Evolutionary conservation across 2,888 invertebrate species (phyloP), one percentile per base, ranked within the genome.

Genomic region (Galerucella calmariensis): DNA sequence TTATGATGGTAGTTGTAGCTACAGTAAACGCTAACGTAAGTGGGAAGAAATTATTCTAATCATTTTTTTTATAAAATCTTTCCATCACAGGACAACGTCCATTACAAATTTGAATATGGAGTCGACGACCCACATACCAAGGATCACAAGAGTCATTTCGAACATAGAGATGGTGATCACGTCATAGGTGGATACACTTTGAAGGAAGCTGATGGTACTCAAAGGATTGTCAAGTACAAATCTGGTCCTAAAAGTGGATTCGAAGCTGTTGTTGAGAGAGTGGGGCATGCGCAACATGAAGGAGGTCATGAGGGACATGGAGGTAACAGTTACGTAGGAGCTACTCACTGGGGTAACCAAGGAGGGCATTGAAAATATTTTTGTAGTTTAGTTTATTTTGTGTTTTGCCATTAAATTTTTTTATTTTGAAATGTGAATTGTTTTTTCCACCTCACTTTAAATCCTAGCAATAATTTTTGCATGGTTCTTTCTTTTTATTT

Each of bases 121-220:
- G 87, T 87, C 16, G 80, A 84, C 66, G 87, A 87, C 77, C 84
- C 85, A 8, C 86, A 87, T 69, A 87, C 87, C 24, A 83, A 85
- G 24, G 87, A 87, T 77, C 79, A 83, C 71, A 86, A 87, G 77
- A 81, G 82, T 20, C 87, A 87, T 73, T 81, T 83, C 68, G 87
- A 87, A 79, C 82, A 84, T 69, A 82, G 86, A 48, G 83, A 87
- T 72, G 87, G 87, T 5, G 83, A 87, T 72, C 79, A 84, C 27
- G 86, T 87, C 27, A 84, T 85, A 63, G 87, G 87, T 11, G 81
- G 77, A 11, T 87, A 87, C 81, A 82, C 83, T 67, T 74, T 87
- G 14, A 81, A 85, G 51, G 86, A 87, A 78, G 83, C 87, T 24
- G 87, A 87, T 80, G 87, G 87, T 77, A 86, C 86, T 71, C 81